A percentile compares a stretch with the other conserved stretches of the same genome.
These are phyloP conservation scores for Telmatherina bonti DNA, from an alignment of 2,797 vertebrate genomes.

Conservation along the genomic window DNA sequence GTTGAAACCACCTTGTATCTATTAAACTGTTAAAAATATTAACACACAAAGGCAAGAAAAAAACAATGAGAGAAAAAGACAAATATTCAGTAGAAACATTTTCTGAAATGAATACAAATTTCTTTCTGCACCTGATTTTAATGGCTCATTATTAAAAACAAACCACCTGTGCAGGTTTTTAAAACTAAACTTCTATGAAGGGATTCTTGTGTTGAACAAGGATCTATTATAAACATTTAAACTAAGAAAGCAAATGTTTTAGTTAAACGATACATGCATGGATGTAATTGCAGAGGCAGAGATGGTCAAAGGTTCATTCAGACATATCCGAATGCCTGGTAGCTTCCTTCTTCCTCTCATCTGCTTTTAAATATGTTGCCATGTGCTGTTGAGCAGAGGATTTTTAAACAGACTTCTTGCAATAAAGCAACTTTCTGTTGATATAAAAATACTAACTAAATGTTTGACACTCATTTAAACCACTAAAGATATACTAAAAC, in stretches of 20 bases:
- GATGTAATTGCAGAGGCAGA: not conserved
- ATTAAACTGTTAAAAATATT: not conserved
- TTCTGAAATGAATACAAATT: slow-evolving; percentile 5
- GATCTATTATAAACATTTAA: not conserved
- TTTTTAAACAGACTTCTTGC: not conserved
- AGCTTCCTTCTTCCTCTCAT: not conserved
- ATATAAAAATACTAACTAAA: not conserved
- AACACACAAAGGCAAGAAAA: not conserved
- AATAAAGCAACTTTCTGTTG: not conserved
- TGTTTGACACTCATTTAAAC: not conserved
- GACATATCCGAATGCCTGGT: not conserved
- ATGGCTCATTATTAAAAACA: slow-evolving; percentile 17
- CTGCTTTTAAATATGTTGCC: not conserved
- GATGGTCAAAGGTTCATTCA: not conserved
- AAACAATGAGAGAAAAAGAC: not conserved
- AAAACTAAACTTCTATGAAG: slow-evolving; percentile 1
- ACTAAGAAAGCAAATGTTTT: not conserved
- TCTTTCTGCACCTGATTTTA: slow-evolving; percentile 24
- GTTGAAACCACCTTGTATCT: not conserved
- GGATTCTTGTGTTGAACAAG: not conserved
- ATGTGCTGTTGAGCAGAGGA: not conserved
- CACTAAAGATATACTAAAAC: not conserved
- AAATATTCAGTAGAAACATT: not conserved
- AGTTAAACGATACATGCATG: not conserved
- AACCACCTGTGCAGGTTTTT: slow-evolving; percentile 13